Evolutionary conservation across 2,113 vertebrate genomes (phyloP), one percentile per base, ranked within the genome.

Genomic region (Morphnarchus princeps): DNA sequence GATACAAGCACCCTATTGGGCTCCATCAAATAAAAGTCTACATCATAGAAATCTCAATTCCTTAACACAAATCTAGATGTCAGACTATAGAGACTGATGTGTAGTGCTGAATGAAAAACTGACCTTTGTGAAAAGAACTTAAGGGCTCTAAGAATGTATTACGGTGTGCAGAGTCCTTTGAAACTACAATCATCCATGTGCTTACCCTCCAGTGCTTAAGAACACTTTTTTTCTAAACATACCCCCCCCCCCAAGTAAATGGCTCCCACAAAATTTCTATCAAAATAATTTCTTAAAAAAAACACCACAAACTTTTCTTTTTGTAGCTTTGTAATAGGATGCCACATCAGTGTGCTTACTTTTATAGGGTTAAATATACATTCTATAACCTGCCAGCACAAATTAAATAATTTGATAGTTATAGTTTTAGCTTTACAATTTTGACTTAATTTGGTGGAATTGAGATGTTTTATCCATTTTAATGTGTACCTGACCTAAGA

Each of bases 1-100:
- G 95, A 95, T 14, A 50, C 49, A 42, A 93, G 91, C 87, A 79
- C 83, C 89, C 89, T 61, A 84, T 57, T 67, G 93, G 95, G 91
- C 22, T 93, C 88, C 79, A 87, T 84, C 89, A 95, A 87, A 82
- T 47, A 70, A 16, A 93, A 95, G 80, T 86, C 96, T 83, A 4
- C 71, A 52, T 80, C 79, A 40, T 12, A 78, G 85, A 96, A 93
- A 93, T 61, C 63, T 70, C 57, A 59, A 84, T 72, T 80, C 73
- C 83, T 73, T 38, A 32, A 42, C 18, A 62, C 73, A 93, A 80
- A 93, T 77, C 74, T 65, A 34, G 42, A 10, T 42, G 71, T 90
- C 93, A 94, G 92, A 81, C 36, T 55, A 43, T 3, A 94, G 73
- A 32, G 92, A 71, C 42, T 45, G 50, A 54, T 72, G 38, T 50